Evolutionary conservation across 2,888 invertebrate species (phyloP), one percentile per base, ranked within the genome.

Genomic region (Gandaritis pyraliata): DNA sequence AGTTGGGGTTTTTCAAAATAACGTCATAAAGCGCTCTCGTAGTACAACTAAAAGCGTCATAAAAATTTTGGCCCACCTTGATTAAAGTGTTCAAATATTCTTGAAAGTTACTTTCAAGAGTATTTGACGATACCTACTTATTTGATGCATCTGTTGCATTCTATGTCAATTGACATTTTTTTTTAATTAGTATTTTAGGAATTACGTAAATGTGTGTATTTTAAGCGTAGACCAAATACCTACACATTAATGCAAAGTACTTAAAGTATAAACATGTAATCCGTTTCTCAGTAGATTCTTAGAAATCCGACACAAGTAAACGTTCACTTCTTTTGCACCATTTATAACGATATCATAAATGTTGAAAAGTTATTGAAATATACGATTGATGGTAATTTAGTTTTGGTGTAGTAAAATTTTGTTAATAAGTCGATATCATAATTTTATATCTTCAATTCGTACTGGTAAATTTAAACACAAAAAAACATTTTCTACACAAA

Each of bases 191-290:
- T 33, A 36, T 45, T 12, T 5, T 39, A 39, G 16, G 41, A 41
- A 41, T 16, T 41, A 41, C 10, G 41, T 41, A 41, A 41, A 8
- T 16, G 43, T 52, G 43, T 52, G 49, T 50, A 38, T 38, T 18
- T 50, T 45, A 18, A 39, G n/a, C 33, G 29, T 39, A 54, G 54
- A 54, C 54, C 54, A 46, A 54, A 54, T 54, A 54, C 49, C 12
- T 59, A 13, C 12, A 38, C 13, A 45, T 55, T 56, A 61, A 50
- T 55, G 12, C 38, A 45, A 47, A 41, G 46, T 51, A 51, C 46
- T 39, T 29, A 51, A 41, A 52, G 43, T 45, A 18, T 48, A 4
- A 18, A 43, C 12, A 1, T 50, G 50, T 48, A 15, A 48, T 8
- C 43, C 15, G 15, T 11, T 43, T 41, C 13, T 45, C 16, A 7